Base-by-base conservation (phyloP, 2,113 vertebrate species). In the Amazona guildingii region DNA sequence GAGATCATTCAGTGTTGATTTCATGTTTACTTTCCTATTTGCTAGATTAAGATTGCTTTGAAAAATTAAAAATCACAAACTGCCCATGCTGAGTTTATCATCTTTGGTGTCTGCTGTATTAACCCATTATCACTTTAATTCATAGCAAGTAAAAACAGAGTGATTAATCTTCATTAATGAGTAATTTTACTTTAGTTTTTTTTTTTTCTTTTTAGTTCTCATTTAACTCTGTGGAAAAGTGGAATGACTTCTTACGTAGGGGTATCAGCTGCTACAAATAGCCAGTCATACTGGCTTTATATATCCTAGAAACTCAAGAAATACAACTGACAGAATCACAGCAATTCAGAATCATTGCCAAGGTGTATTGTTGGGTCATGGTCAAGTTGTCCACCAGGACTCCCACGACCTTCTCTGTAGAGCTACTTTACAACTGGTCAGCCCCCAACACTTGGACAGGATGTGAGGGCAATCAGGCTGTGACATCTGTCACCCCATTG, bases 401-500 rank as follows among this genome's bases (percentile, higher is more conserved):
- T 35, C 13, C 19, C 46, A 57, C 11, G 14, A 76, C 28, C 8
- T 37, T 62, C 39, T 33, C 52, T 81, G 28, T 17, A 63, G 64
- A 72, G 11, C 33, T 51, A 13, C 13, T 46, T 85, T 67, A 46
- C 28, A 39, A 10, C 0, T 28, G 17, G 35, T 14, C 4, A 2
- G 49, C 66, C 41, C 10, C 4, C 25, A 69, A 6, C 29, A 29
- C 9, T 29, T 19, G 52, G 52, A 55, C 29, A 18, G 29, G 17
- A 19, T 55, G 17, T 55, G 52, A 55, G 52, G 11, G 52, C 28
- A 55, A 3, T 55, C 52, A 31, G 52, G 17, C 29, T 55, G 29
- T 31, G 29, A 19, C 29, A 55, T 55, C 52, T 31, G 10, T 31
- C 96, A 96, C 95, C 98, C 99, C 99, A 99, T 99, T 99, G 99